Base-by-base conservation (phyloP, 2,113 vertebrate species). In the Anoura caudifer region DNA sequence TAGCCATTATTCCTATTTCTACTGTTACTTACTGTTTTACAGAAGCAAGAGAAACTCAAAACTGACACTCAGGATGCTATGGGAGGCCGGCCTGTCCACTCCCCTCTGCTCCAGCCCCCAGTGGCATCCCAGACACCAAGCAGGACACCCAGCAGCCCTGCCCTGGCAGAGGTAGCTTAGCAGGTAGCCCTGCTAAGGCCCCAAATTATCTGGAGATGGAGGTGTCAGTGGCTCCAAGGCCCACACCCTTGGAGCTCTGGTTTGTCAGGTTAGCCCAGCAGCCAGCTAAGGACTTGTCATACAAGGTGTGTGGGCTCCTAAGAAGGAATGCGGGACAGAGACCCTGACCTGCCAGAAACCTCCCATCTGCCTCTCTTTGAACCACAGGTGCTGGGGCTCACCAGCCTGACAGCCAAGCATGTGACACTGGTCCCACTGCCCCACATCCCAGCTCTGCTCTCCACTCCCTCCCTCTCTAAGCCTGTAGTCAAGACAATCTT, bases 251-350 rank as follows among this genome's bases (percentile, higher is more conserved):
- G 73, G 54, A 87, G 54, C 0, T 0, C 97, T 91, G 95, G 97
- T 97, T 97, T 96, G 95, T 97, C 97, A 89, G 69, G 97, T 97
- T 92, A 19, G 70, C 24, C 90, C 38, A 4, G 82, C 20, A 36
- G 0, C 79, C 83, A 13, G 75, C 7, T 9, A 1, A 5, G 28
- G 72, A 95, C 95, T 87, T 50, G 77, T 94, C 91, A 56, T 41
- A 90, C 95, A 92, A 97, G 94, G 65, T 36, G 28, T 82, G 65
- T 38, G 19, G 63, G 65, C 72, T 93, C 89, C 79, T 15, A 8
- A 43, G 54, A 92, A 93, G 63, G 59, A 93, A 81, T 20, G 19
- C 54, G 61, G 56, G 63, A 88, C 15, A 15, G 7, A 36, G 65
- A 82, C 61, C 13, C 20, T 0, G 26, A 33, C 52, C 2, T 2